These are phyloP conservation scores for Troilus luridus DNA, from an alignment of 2,888 invertebrate species.

Conservation along the genomic window DNA sequence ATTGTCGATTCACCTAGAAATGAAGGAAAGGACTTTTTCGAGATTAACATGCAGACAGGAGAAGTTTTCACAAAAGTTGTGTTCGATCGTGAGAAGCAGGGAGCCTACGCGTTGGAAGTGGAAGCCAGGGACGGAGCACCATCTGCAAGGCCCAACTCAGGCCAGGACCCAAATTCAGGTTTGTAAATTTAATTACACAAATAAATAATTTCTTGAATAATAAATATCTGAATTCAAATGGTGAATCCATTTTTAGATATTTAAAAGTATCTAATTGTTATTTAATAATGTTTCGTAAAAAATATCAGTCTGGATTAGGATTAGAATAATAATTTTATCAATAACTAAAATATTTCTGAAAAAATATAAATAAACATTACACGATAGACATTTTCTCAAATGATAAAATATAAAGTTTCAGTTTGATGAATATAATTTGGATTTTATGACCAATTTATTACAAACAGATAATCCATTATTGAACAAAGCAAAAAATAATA, in stretches of 20 bases:
- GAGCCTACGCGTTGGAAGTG: conserved; percentile 96
- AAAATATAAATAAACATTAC: too few species aligned
- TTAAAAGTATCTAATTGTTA: too few species aligned
- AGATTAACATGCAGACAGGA: conserved; percentile 95
- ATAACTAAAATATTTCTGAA: too few species aligned
- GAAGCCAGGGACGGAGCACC: conserved; percentile 96
- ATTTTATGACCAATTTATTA: too few species aligned
- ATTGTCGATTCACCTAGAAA: conserved; percentile 92
- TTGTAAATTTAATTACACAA: conserved; percentile 68
- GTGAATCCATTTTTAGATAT: neutral
- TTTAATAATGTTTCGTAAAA: too few species aligned
- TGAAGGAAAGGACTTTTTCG: conserved; percentile 95
- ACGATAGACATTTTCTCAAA: too few species aligned
- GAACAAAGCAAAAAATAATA: too few species aligned
- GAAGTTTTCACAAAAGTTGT: conserved; percentile 95
- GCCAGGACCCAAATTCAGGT: conserved; percentile 97
- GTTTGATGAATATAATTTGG: too few species aligned
- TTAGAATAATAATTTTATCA: too few species aligned
- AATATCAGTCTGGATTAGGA: too few species aligned
- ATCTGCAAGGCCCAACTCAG: conserved; percentile 95
- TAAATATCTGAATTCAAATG: neutral
- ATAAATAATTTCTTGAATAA: neutral
- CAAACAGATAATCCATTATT: too few species aligned
- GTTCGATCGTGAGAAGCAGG: conserved; percentile 98
- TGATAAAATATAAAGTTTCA: too few species aligned